Percentiles rank a stretch among this genome's conserved stretches.
These are phyloP conservation scores for Ondatra zibethicus DNA, from an alignment of 2,113 vertebrate species.

Conservation along the genomic window DNA sequence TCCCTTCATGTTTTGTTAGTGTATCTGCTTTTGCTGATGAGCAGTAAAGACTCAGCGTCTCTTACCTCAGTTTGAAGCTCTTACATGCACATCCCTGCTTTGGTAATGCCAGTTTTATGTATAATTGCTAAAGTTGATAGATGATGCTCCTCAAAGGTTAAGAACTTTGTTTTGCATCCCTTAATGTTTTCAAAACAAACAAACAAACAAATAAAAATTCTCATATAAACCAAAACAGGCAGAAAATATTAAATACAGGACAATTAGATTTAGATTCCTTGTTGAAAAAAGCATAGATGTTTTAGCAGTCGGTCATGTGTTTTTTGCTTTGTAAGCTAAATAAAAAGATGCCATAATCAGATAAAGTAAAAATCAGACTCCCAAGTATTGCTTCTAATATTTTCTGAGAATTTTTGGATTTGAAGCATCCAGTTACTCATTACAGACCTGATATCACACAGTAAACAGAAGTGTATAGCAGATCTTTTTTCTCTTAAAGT, in stretches of 20 bases:
- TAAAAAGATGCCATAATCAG: conserved; percentile 59
- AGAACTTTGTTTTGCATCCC: conserved; percentile 12
- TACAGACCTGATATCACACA: conserved; percentile 59
- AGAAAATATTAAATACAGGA: conserved; percentile 63
- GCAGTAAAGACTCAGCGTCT: not conserved
- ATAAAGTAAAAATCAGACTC: conserved; percentile 33
- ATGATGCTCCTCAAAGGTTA: not conserved
- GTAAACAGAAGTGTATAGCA: not conserved
- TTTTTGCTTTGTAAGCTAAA: conserved; percentile 75
- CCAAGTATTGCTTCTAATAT: conserved; percentile 58
- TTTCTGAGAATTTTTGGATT: conserved; percentile 50
- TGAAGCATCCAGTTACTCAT: conserved; percentile 43
- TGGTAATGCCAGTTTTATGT: not conserved
- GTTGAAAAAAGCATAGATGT: not conserved
- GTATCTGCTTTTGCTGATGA: not conserved
- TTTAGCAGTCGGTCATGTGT: conserved; percentile 8
- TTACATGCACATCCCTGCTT: not conserved
- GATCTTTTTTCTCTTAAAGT: conserved; percentile 60
- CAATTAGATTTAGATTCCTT: conserved; percentile 61
- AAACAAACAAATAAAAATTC: not conserved
- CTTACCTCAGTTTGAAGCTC: not conserved
- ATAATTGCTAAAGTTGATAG: not conserved
- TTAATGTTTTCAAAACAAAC: not conserved
- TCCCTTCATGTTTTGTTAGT: not conserved
- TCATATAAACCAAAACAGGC: conserved; percentile 14